phyloP scores from a whole-genome alignment of 2,797 vertebrate species.

The Lateolabrax maculatus region DNA sequence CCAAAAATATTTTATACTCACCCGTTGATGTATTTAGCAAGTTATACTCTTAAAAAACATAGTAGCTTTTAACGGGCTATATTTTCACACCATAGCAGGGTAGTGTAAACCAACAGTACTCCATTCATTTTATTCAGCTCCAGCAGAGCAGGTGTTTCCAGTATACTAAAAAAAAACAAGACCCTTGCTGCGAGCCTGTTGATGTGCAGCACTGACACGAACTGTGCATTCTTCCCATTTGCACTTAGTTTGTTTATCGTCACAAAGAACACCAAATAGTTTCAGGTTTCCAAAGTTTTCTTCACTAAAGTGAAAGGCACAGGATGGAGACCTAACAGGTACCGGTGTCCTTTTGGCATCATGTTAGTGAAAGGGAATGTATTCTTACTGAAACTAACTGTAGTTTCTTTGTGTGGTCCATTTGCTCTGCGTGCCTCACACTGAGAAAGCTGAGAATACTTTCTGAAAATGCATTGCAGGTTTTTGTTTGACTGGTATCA shows the following conservation, averaged over 20 bases:
- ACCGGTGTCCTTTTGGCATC: conserved; percentile 2
- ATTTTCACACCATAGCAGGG: neutral
- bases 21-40: neutral
- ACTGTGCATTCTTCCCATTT: neutral
- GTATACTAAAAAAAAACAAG: neutral
- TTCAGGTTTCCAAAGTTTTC: too few species aligned
- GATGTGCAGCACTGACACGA: neutral
- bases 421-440: neutral
- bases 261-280: too few species aligned
- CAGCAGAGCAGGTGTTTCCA: neutral
- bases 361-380: neutral
- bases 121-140: neutral
- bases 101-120: neutral
- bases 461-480: neutral
- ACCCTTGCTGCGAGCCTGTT: neutral
- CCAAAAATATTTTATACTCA: too few species aligned
- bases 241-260: neutral
- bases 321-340: neutral
- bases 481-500: conserved; percentile 14
- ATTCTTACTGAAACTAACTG: neutral
- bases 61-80: neutral
- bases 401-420: neutral
- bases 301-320: too few species aligned
- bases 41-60: neutral
- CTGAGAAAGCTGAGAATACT: neutral